Conservation (phyloP, 2,888 invertebrate species). For the Papilio demoleus region DNA sequence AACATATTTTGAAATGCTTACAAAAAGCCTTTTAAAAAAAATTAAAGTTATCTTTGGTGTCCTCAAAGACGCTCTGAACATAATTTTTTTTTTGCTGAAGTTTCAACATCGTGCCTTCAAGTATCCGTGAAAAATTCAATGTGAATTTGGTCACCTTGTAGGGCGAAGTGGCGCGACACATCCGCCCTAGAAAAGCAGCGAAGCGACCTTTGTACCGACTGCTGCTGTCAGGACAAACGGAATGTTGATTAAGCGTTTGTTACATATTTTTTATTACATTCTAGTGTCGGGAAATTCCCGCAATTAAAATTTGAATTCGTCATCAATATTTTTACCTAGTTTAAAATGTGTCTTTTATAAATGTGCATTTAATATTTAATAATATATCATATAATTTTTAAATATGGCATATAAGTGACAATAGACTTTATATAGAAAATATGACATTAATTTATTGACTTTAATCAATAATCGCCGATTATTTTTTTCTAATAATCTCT, state of each 20-base stretch:
- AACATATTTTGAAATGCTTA: not conserved
- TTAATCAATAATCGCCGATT: no score
- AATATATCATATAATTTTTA: not conserved
- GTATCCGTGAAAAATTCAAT: constrained; percentile 23
- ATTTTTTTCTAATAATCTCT: no score
- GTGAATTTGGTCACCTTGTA: constrained; percentile 5
- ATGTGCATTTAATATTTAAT: not conserved
- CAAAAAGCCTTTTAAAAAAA: not conserved
- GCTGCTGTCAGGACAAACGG: constrained; percentile 50
- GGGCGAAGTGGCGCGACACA: constrained; percentile 44
- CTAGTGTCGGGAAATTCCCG: not conserved
- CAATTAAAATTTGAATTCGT: not conserved
- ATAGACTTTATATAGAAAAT: no score
- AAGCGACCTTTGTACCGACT: constrained; percentile 55
- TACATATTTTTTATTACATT: constrained; percentile 7
- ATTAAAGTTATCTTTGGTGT: not conserved
- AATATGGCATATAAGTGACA: no score
- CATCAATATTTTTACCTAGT: not conserved
- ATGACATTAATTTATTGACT: no score
- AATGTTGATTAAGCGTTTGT: constrained; percentile 22
- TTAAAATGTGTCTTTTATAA: not conserved
- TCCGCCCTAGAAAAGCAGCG: constrained; percentile 66
- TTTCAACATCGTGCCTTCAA: no score
- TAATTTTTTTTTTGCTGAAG: no score
- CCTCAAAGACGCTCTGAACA: not conserved